phyloP scores from a whole-genome alignment of 92 coral and sea anemone species.

The Parazoanthus atlanticus region DNA sequence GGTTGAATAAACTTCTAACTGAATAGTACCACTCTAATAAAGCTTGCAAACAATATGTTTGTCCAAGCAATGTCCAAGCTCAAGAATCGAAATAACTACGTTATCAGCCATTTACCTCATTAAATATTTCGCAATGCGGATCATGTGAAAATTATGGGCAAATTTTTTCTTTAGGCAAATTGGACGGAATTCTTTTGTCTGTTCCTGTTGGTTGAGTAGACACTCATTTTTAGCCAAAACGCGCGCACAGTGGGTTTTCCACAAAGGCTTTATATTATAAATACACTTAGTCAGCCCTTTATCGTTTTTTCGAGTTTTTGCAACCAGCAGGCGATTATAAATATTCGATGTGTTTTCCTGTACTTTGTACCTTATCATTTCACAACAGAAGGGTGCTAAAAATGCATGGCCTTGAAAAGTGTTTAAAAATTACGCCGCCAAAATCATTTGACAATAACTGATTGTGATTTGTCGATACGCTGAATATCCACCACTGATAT shows the following conservation, averaged over 20 bases:
- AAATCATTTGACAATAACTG: no score
- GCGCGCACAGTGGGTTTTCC: background rate
- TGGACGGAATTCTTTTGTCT: background rate
- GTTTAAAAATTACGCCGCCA: background rate
- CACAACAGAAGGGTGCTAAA: background rate
- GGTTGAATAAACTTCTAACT: no score
- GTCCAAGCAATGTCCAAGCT: no score
- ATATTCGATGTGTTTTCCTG: conserved; percentile 12
- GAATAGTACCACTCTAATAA: no score
- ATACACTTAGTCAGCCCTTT: background rate
- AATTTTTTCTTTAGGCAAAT: no score
- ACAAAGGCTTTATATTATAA: background rate
- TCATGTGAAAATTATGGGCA: no score
- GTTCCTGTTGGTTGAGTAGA: background rate
- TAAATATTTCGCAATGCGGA: no score
- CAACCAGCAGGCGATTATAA: conserved; percentile 25
- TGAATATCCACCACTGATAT: no score
- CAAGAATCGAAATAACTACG: no score
- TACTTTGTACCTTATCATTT: conserved; percentile 7
- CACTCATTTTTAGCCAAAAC: no score
- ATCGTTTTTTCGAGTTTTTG: background rate
- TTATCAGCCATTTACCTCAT: no score
- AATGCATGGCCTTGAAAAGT: background rate
- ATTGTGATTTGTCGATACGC: background rate
- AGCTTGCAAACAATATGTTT: no score